Evolutionary conservation across 1,140 invertebrate genomes (phyloP).

Genomic region (Eciton burchellii): DNA sequence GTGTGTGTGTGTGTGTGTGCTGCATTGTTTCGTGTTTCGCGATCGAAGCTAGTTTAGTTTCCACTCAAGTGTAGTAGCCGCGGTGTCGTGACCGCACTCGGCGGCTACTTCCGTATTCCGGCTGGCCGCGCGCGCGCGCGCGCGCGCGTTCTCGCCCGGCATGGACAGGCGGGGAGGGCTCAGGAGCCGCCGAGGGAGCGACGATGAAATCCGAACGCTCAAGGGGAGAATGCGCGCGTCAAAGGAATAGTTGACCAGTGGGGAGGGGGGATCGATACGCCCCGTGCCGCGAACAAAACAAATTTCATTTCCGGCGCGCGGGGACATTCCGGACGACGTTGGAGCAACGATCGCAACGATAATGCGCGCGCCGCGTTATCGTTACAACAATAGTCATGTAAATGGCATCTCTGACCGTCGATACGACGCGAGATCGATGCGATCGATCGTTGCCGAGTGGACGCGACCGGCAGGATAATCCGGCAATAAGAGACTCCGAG

Average conservation of each 20-base stretch:
- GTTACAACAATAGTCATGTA: conserved; percentile 48
- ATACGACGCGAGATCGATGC: conserved; percentile 1
- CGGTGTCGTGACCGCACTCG: conserved; percentile 71
- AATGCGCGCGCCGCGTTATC: conserved; percentile 27
- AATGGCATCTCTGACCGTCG: too few species aligned
- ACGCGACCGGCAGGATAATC: conserved; percentile 7
- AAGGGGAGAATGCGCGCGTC: conserved; percentile 55
- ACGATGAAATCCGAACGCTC: conserved; percentile 60
- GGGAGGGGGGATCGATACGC: conserved; percentile 35
- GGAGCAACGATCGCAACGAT: conserved; percentile 26
- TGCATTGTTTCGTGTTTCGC: conserved; percentile 68
- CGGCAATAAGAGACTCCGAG: background rate
- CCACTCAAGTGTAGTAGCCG: conserved; percentile 66
- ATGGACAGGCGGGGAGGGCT: conserved; percentile 12
- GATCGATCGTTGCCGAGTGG: background rate
- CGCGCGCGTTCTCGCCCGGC: conserved; percentile 49
- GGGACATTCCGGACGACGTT: conserved; percentile 38
- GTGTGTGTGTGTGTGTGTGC: conserved; percentile 41
- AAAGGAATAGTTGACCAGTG: conserved; percentile 59
- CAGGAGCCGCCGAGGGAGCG: conserved; percentile 56
- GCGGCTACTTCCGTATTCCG: conserved; percentile 55
- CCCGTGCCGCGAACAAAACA: conserved; percentile 45
- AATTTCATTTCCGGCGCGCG: conserved; percentile 45
- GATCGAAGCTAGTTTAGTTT: conserved; percentile 71
- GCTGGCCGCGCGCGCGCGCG: too few species aligned